phyloP scores from a whole-genome alignment of 92 coral and sea anemone genomes.

The Phymanthus crucifer region DNA sequence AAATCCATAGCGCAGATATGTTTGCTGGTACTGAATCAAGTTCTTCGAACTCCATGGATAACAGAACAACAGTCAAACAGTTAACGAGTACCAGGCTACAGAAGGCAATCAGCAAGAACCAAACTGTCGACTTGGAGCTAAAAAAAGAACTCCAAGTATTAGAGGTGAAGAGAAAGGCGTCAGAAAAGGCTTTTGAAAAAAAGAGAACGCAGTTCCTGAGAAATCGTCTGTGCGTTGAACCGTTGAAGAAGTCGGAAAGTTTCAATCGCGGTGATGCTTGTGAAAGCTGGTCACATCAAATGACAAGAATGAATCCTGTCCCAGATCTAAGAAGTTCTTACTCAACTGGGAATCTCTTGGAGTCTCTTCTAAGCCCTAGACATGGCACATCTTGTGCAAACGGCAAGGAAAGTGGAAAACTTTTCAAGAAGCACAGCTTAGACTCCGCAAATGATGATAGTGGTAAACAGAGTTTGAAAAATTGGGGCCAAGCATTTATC shows the following conservation, averaged over 20 bases:
- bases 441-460: not conserved
- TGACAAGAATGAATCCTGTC: not conserved
- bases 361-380: not conserved
- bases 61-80: not conserved
- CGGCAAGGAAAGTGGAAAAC: not conserved
- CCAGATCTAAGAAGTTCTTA: not conserved
- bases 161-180: slow-evolving; percentile 19
- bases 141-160: slow-evolving; percentile 25
- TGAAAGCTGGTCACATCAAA: not conserved
- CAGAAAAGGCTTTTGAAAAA: slow-evolving; percentile 27
- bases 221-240: not conserved
- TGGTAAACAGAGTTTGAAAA: not conserved
- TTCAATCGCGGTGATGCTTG: not conserved
- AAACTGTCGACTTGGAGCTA: slow-evolving; percentile 15
- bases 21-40: not conserved
- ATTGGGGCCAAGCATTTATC: not conserved
- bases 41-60: slow-evolving; percentile 6
- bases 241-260: not conserved
- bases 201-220: slow-evolving; percentile 18
- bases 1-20: no score
- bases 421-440: slow-evolving; percentile 5
- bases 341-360: slow-evolving; percentile 22
- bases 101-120: slow-evolving; percentile 25
- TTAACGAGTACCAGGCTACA: slow-evolving; percentile 11
- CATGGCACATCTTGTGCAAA: not conserved